A percentile compares a stretch with the other conserved stretches of the same genome.
Conservation (phyloP, 2,797 vertebrate genomes). For the Chaunax sp. region DNA sequence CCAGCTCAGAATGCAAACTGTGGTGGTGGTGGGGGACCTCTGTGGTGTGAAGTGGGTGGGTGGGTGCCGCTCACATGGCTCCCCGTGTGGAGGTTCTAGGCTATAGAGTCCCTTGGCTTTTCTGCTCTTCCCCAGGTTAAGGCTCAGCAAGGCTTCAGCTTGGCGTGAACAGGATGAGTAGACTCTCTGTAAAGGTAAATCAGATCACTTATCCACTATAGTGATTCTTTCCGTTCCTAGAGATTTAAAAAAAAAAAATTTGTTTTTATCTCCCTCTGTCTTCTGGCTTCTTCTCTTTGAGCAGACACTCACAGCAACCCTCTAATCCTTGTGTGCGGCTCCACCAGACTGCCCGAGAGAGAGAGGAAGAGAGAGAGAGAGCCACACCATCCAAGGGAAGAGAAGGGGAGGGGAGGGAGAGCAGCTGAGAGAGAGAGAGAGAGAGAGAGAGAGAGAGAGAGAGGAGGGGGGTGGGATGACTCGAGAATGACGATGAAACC, state of each 20-base stretch:
- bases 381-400: slow-evolving; percentile 77
- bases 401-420: slow-evolving; percentile 72
- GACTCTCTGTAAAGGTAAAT: slow-evolving; percentile 45
- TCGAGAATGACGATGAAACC: slow-evolving; percentile 63
- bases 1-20: slow-evolving; percentile 48
- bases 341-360: slow-evolving; percentile 80
- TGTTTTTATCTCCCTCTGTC: slow-evolving; percentile 49
- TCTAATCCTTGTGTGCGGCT: slow-evolving; percentile 80
- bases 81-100: slow-evolving; percentile 78
- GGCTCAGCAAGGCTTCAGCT: slow-evolving; percentile 45
- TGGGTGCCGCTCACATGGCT: slow-evolving; percentile 84
- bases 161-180: slow-evolving; percentile 19
- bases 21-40: slow-evolving; percentile 69
- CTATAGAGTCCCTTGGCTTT: slow-evolving; percentile 63
- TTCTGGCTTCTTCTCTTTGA: slow-evolving; percentile 69
- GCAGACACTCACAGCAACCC: slow-evolving; percentile 77
- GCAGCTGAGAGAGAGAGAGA: slow-evolving; percentile 74
- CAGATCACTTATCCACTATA: slow-evolving; percentile 64
- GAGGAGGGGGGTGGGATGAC: slow-evolving; percentile 59
- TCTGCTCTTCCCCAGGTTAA: slow-evolving; percentile 67
- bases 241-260: no score
- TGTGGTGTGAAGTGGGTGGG: slow-evolving; percentile 58
- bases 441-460: no score
- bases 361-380: slow-evolving; percentile 52
- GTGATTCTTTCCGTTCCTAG: slow-evolving; percentile 42